These are phyloP conservation scores for Todiramphus chloris DNA, from an alignment of 2,113 vertebrate genomes.

Conservation along the genomic window DNA sequence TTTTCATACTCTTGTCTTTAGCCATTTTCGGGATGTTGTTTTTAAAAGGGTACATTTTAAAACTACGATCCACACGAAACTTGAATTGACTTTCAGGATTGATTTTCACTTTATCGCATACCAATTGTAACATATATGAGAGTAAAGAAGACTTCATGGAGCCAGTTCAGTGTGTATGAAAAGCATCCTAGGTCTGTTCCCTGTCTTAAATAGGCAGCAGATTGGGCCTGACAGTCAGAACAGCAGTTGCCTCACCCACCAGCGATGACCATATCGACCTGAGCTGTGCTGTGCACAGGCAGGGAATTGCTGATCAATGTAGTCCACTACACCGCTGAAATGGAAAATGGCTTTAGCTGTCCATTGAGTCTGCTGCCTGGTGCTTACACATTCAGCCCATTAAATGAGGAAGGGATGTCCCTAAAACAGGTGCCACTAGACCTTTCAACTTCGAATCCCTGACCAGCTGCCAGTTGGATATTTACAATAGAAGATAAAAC, in stretches of 20 bases:
- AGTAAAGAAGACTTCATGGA: neutral
- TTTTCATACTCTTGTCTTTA: neutral
- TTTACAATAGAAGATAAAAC: slow-evolving; percentile 57
- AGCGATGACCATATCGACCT: fast-evolving
- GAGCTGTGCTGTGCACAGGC: neutral
- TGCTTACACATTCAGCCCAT: neutral
- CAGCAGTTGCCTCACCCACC: fast-evolving
- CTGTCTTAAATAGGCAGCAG: neutral
- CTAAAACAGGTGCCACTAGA: slow-evolving; percentile 66
- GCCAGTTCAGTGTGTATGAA: neutral
- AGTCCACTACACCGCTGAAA: neutral
- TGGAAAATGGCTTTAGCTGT: neutral
- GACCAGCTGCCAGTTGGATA: slow-evolving; percentile 53
- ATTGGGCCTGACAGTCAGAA: neutral
- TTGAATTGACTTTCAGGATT: neutral
- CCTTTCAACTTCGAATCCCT: slow-evolving; percentile 66
- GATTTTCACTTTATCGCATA: neutral
- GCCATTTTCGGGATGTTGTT: neutral
- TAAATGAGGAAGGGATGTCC: slow-evolving; percentile 56
- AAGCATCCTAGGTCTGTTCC: neutral
- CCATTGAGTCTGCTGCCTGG: neutral
- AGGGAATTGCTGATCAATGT: neutral
- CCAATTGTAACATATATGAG: fast-evolving
- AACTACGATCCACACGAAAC: neutral
- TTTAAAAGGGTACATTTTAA: neutral